Evolutionary conservation across 2,797 vertebrate species (phyloP).

Genomic region (Oryzias dopingdopingensis): DNA sequence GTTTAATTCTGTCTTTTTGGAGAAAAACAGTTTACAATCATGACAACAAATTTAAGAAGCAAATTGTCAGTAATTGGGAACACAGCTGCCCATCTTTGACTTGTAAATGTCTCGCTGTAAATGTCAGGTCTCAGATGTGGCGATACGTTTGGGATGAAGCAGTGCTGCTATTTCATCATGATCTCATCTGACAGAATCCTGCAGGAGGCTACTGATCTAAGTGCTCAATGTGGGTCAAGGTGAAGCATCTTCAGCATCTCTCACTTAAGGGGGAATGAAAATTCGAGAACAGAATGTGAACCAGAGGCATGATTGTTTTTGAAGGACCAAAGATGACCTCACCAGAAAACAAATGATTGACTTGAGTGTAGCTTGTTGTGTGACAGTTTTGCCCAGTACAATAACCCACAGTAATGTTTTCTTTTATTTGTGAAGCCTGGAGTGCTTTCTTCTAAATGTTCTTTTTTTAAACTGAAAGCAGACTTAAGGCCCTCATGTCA

Average conservation of each 20-base stretch:
- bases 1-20: too few relatives aligned
- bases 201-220: constrained; percentile 3
- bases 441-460: neutral
- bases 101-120: too few relatives aligned
- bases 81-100: too few relatives aligned
- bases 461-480: neutral
- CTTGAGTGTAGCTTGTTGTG: constrained; percentile 4
- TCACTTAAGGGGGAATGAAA: neutral
- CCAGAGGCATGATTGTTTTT: constrained; percentile 6
- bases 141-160: too few relatives aligned
- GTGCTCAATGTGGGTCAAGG: constrained; percentile 38
- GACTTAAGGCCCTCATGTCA: constrained; percentile 3
- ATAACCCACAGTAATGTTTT: neutral
- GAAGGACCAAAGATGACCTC: constrained; percentile 14
- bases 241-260: constrained; percentile 11
- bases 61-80: too few relatives aligned
- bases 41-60: too few relatives aligned
- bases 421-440: neutral
- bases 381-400: neutral
- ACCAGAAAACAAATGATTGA: constrained; percentile 12
- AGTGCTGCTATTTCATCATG: constrained; percentile 15
- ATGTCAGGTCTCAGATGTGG: too few relatives aligned
- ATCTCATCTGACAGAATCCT: constrained; percentile 5
- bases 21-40: too few relatives aligned
- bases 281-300: neutral